These are phyloP conservation scores for Drosophila cognata DNA, from an alignment of 2,888 invertebrate genomes.

Conservation along the genomic window DNA sequence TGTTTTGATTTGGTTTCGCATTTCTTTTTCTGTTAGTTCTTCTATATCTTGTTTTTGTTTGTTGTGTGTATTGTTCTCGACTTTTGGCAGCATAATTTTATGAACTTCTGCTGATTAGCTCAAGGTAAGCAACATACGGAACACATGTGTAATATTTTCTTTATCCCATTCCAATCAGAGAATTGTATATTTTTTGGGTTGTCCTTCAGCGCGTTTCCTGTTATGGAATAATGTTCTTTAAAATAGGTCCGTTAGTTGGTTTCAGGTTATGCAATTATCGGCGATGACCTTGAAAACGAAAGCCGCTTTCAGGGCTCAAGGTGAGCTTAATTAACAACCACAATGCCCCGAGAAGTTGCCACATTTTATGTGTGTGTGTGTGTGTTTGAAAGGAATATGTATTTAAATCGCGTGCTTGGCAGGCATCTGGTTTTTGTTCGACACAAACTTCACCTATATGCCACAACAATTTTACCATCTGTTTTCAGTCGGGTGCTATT, in stretches of 20 bases:
- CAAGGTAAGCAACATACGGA: neutral
- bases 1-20: conserved; percentile 49
- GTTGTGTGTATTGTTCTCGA: conserved; percentile 11
- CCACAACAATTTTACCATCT: conserved; percentile 5
- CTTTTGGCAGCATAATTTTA: conserved; percentile 10
- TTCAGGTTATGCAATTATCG: conserved; percentile 61
- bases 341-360: conserved; percentile 47
- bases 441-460: conserved; percentile 22
- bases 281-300: conserved; percentile 67
- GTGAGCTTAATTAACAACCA: conserved; percentile 75
- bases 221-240: neutral
- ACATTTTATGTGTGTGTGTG: conserved; percentile 14
- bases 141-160: conserved; percentile 40
- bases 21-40: conserved; percentile 40
- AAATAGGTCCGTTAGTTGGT: conserved; percentile 23
- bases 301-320: conserved; percentile 58
- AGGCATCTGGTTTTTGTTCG: conserved; percentile 38
- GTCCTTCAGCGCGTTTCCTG: neutral
- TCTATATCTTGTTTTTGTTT: conserved; percentile 8
- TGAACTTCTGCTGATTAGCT: conserved; percentile 5
- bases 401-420: conserved; percentile 65
- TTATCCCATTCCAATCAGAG: neutral
- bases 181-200: neutral
- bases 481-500: conserved; percentile 10
- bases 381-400: conserved; percentile 13